phyloP scores from a whole-genome alignment of 2,113 vertebrate species.

The Colossoma macropomum region DNA sequence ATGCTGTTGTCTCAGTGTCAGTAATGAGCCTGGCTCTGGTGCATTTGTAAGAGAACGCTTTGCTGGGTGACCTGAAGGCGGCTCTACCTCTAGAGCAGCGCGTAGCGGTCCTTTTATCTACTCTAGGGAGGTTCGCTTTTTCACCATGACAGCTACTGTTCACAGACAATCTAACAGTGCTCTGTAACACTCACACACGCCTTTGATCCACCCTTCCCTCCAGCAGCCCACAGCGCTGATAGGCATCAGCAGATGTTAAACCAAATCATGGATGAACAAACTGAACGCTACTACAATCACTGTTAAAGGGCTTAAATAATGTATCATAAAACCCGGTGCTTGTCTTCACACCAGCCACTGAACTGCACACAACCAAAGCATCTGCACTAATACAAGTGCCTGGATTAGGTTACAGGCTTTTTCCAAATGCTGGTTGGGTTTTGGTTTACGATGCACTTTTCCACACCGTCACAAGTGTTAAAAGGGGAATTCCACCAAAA shows the following conservation, averaged over 20 bases:
- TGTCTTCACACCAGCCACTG: neutral
- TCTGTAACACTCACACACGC: neutral
- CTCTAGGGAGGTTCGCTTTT: constrained; percentile 7
- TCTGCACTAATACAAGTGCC: neutral
- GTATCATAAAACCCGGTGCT: neutral
- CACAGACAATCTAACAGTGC: neutral
- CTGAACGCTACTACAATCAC: constrained; percentile 4
- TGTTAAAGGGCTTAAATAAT: neutral
- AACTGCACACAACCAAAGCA: neutral
- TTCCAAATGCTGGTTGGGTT: neutral
- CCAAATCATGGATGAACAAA: neutral
- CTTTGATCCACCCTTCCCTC: neutral
- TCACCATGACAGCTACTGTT: neutral
- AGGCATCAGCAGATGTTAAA: neutral
- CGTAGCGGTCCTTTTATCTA: neutral
- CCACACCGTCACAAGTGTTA: neutral
- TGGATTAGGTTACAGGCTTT: neutral
- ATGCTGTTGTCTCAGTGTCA: neutral
- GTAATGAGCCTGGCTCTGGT: constrained; percentile 23
- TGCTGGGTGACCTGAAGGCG: neutral
- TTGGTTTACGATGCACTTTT: neutral
- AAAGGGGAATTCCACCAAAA: neutral
- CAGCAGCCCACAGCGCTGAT: neutral
- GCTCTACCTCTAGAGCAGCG: neutral
- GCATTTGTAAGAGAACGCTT: neutral